Evolutionary conservation across 1,140 invertebrate genomes (phyloP).

Genomic region (Chironomus tepperi): DNA sequence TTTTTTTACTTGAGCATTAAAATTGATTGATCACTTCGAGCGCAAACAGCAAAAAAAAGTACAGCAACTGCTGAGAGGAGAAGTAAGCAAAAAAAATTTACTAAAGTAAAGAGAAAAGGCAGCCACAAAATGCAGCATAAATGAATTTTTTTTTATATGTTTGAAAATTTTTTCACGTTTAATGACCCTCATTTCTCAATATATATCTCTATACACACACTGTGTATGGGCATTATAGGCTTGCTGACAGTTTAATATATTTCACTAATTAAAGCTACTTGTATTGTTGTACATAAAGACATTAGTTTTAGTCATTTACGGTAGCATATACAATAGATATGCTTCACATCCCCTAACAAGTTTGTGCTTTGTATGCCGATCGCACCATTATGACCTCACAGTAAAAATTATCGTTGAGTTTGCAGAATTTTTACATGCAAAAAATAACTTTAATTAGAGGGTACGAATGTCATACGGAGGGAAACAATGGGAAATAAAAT

Average conservation of each 20-base stretch:
- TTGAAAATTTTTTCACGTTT: constrained; percentile 20
- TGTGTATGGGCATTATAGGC: neutral
- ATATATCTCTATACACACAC: neutral
- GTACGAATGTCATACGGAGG: neutral
- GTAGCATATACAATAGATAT: neutral
- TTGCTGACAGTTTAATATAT: constrained; percentile 20
- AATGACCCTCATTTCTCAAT: constrained; percentile 20
- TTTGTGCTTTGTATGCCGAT: neutral
- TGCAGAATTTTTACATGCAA: neutral
- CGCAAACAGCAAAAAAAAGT: neutral
- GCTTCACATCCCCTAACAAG: neutral
- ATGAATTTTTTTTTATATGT: neutral
- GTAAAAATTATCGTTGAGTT: neutral
- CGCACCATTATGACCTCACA: neutral
- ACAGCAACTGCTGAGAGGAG: neutral
- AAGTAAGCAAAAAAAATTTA: too few species aligned
- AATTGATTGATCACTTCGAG: constrained; percentile 7
- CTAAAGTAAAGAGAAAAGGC: neutral
- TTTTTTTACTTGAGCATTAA: neutral
- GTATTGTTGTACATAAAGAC: neutral
- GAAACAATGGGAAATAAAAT: neutral
- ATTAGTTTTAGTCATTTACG: neutral
- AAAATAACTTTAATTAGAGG: constrained; percentile 7
- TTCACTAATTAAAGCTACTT: constrained; percentile 22
- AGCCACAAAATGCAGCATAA: constrained; percentile 6